Evolutionary conservation across 2,888 invertebrate genomes (phyloP).

Genomic region (Oscheius sp.): DNA sequence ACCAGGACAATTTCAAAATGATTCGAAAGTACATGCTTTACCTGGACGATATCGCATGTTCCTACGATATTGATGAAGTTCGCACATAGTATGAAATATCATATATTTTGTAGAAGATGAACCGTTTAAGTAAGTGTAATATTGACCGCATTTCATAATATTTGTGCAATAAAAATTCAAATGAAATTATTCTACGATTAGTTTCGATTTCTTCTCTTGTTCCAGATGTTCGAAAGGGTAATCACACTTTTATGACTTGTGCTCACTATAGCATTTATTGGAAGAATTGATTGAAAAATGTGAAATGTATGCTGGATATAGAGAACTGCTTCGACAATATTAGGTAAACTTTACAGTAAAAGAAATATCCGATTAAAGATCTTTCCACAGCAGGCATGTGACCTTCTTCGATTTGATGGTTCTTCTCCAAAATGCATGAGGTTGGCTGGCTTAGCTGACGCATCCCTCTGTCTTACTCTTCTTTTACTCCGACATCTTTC

Average conservation of each 20-base stretch:
- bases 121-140: too few relatives aligned
- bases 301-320: constrained; percentile 69
- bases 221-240: constrained; percentile 70
- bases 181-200: too few relatives aligned
- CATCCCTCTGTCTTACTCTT: neutral
- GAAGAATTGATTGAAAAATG: constrained; percentile 67
- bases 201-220: constrained; percentile 67
- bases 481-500: neutral
- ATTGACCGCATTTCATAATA: too few relatives aligned
- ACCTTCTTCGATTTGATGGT: too few relatives aligned
- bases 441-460: neutral
- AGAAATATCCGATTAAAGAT: constrained; percentile 71
- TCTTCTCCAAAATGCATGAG: constrained; percentile 13
- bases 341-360: constrained; percentile 67
- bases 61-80: too few relatives aligned
- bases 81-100: too few relatives aligned
- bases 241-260: neutral
- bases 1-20: too few relatives aligned
- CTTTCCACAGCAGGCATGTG: constrained; percentile 64
- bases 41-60: too few relatives aligned
- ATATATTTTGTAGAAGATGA: too few relatives aligned
- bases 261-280: neutral
- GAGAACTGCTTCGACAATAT: constrained; percentile 63
- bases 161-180: too few relatives aligned
- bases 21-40: too few relatives aligned